These are phyloP conservation scores for Hydropsyche tenuis DNA, from an alignment of 1,140 invertebrate genomes.

Conservation along the genomic window DNA sequence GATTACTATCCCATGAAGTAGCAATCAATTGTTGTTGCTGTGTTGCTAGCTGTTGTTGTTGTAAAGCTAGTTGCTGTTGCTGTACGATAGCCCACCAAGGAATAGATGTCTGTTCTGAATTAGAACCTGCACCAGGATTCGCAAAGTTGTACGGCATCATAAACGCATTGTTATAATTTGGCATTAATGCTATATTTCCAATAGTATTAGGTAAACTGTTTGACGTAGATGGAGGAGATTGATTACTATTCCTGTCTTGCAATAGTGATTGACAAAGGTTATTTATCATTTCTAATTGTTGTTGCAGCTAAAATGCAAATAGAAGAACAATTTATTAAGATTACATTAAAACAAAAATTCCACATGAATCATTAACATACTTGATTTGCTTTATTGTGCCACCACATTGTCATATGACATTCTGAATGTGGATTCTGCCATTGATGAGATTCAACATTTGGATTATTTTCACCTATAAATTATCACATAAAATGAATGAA, in stretches of 20 bases:
- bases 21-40: slow-evolving; percentile 44
- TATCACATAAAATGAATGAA: background rate
- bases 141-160: slow-evolving; percentile 14
- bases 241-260: slow-evolving; percentile 40
- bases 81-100: slow-evolving; percentile 18
- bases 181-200: slow-evolving; percentile 25
- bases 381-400: slow-evolving; percentile 49
- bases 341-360: background rate
- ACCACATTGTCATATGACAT: slow-evolving; percentile 49
- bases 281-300: slow-evolving; percentile 48
- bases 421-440: slow-evolving; percentile 46
- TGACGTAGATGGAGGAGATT: slow-evolving; percentile 16
- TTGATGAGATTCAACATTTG: slow-evolving; percentile 31
- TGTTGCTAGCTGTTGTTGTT: slow-evolving; percentile 32
- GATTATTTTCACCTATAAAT: slow-evolving; percentile 35
- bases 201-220: slow-evolving; percentile 8
- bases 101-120: background rate
- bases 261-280: slow-evolving; percentile 46
- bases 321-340: background rate
- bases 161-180: slow-evolving; percentile 32
- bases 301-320: slow-evolving; percentile 44
- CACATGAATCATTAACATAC: slow-evolving; percentile 14
- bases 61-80: slow-evolving; percentile 33
- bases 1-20: slow-evolving; percentile 38
- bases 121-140: background rate